These are phyloP conservation scores for Athalia circularis DNA, from an alignment of 2,888 invertebrate genomes.

Conservation along the genomic window DNA sequence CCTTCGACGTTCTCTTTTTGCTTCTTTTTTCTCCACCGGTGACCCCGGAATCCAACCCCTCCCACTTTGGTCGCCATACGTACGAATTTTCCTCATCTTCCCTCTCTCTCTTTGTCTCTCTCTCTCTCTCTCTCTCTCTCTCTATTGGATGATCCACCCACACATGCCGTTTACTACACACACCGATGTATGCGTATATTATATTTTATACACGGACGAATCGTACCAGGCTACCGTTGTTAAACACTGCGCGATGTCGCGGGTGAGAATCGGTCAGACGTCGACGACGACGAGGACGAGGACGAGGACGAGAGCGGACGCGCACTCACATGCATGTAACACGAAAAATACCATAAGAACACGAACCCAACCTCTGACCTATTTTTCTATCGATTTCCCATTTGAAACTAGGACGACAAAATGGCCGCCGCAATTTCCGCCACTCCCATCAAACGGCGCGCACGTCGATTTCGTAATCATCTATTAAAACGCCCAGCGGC, in stretches of 20 bases:
- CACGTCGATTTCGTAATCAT: constrained; percentile 45
- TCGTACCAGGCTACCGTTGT: too few relatives aligned
- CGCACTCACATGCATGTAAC: constrained; percentile 38
- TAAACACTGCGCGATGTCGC: neutral
- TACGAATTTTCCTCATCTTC: constrained; percentile 44
- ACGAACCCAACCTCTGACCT: constrained; percentile 65
- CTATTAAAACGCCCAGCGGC: constrained; percentile 27
- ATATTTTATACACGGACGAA: too few relatives aligned
- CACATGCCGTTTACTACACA: neutral
- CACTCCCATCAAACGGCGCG: constrained; percentile 45
- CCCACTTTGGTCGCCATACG: constrained; percentile 3
- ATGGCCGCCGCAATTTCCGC: constrained; percentile 55
- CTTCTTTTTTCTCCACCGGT: neutral
- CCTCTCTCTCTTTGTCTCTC: constrained; percentile 42
- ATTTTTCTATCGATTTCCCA: constrained; percentile 69
- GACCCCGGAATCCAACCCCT: neutral
- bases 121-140: constrained; percentile 25
- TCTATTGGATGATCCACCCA: neutral
- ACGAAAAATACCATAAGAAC: too few relatives aligned
- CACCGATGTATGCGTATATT: neutral
- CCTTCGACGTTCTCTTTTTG: constrained; percentile 63
- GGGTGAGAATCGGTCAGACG: neutral
- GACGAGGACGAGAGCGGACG: constrained; percentile 10
- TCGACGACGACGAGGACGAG: neutral
- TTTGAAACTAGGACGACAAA: constrained; percentile 55